Base-by-base conservation (phyloP, 2,113 vertebrate species). In the Dromiciops gliroides region DNA sequence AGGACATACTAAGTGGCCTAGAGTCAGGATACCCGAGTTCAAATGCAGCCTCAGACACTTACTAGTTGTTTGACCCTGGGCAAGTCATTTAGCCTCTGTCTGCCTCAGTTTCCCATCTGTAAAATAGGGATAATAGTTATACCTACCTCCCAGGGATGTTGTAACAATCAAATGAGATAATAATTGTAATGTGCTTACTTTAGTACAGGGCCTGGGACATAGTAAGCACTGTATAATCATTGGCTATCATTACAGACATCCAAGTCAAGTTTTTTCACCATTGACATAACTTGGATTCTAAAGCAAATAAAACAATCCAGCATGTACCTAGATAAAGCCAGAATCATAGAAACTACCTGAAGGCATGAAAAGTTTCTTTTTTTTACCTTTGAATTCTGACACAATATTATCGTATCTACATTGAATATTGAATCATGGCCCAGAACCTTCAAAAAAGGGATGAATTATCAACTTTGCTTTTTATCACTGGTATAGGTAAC, bases 221-320 rank as follows among this genome's bases (percentile, higher is more conserved):
- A 83, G 67, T 44, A 83, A 44, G n/a, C n/a, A 83, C 67, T 22
- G 44, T 37, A 83, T 44, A 44, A 83, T 83, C 44, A 19, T 83
- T 83, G 8, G n/a, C 37, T 44, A 83, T 83, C 16, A 16, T 47
- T 23, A 60, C 26, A 28, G 91, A 9, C 26, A 8, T 2, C 7
- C 51, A 96, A 56, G 44, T 89, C 90, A 92, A 90, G 51, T 50
- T 90, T 25, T 8, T 94, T 56, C 0, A 89, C 50, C 90, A 95
- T 28, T 75, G 50, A 1, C 28, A 48, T 47, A 75, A 49, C 60
- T 51, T 51, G 4, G 50, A 83, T 31, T 47, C 44, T 7, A 44
- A 52, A 44, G 90, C 50, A 31, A 52, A 90, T 50, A 26, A 37
- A 88, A 51, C 19, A 51, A n/a, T 50, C 60, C 48, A 25, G 48